Conservation (phyloP, 1,140 invertebrate genomes). For the Druon quercuslanigerum region DNA sequence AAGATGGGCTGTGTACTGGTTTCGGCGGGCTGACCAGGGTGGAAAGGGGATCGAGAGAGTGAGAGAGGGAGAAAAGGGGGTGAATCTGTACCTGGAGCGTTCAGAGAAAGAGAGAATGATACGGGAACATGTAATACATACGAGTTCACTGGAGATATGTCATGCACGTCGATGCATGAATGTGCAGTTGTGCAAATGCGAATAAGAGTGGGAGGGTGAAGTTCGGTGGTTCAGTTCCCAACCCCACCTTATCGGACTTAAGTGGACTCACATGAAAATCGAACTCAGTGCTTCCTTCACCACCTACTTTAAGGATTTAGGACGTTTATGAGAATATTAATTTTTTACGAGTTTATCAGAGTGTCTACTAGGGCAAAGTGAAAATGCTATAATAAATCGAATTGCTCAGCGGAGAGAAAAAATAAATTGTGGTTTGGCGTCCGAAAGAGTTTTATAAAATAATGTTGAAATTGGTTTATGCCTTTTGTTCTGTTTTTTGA, state of each 20-base stretch:
- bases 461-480: no score
- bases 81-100: constrained; percentile 22
- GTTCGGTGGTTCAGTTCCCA: not conserved
- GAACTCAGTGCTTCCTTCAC: not conserved
- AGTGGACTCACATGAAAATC: constrained; percentile 3
- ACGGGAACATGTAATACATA: constrained; percentile 21
- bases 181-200: not conserved
- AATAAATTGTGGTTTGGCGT: no score
- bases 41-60: not conserved
- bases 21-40: constrained; percentile 47
- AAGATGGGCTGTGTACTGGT: constrained; percentile 74
- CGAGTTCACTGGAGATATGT: constrained; percentile 12
- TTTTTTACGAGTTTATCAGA: no score
- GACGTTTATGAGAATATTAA: no score
- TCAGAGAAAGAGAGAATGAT: constrained; percentile 34
- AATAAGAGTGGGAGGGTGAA: constrained; percentile 2
- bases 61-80: constrained; percentile 40
- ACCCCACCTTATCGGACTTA: not conserved
- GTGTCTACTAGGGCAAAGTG: no score
- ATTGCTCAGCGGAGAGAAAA: no score
- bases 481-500: no score
- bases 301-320: not conserved
- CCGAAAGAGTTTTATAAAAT: no score
- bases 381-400: no score
- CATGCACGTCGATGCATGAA: not conserved